These are phyloP conservation scores for Gonioctena quinquepunctata DNA, from an alignment of 1,140 invertebrate species.

Conservation along the genomic window DNA sequence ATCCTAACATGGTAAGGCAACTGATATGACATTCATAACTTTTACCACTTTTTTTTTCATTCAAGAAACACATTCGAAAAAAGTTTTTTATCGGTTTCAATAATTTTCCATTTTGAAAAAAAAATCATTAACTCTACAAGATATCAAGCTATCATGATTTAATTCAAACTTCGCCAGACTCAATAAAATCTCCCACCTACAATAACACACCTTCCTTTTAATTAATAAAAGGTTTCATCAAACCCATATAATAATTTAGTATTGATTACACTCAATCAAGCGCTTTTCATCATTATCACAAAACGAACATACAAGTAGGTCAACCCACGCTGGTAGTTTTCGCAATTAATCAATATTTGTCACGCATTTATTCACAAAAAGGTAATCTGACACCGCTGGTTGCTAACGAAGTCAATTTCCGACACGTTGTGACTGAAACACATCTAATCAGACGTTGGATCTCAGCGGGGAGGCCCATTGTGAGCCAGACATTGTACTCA, in stretches of 20 bases:
- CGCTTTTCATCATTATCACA: neutral
- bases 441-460: slow-evolving; percentile 17
- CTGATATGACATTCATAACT: no score
- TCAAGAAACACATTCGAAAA: no score
- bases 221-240: no score
- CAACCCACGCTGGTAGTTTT: neutral
- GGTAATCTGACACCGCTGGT: slow-evolving; percentile 3
- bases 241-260: neutral
- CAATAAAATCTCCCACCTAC: no score
- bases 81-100: no score
- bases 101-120: no score
- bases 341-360: slow-evolving; percentile 21
- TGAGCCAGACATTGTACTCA: slow-evolving; percentile 3
- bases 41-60: no score
- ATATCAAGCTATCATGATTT: no score
- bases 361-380: slow-evolving; percentile 1
- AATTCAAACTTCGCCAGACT: no score
- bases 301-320: neutral
- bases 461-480: slow-evolving; percentile 15
- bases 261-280: neutral
- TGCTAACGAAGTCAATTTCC: slow-evolving; percentile 18
- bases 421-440: slow-evolving; percentile 16
- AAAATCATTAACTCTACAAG: no score
- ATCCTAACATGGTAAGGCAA: no score
- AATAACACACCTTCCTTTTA: no score